These are phyloP conservation scores for Chromobotia macracanthus DNA, from an alignment of 2,797 vertebrate species.

Conservation along the genomic window DNA sequence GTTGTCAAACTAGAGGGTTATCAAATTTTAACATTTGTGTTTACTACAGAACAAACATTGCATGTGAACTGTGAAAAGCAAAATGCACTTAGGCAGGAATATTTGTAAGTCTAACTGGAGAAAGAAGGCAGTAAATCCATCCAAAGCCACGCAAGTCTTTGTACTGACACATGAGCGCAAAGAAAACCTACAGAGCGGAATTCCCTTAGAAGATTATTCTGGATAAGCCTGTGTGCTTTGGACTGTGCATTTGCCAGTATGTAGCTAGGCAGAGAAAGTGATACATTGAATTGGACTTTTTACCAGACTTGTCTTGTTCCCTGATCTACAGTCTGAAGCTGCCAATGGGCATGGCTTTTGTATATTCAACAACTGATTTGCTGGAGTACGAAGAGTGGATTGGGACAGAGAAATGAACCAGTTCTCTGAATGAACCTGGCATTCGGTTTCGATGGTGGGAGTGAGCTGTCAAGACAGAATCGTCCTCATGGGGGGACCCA, in stretches of 20 bases:
- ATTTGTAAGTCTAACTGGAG: slow-evolving; percentile 57
- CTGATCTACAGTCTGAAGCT: slow-evolving; percentile 59
- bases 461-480: slow-evolving; percentile 66
- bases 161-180: slow-evolving; percentile 30
- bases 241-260: slow-evolving; percentile 51
- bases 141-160: slow-evolving; percentile 30
- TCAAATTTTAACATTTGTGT: slow-evolving; percentile 8
- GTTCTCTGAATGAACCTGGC: slow-evolving; percentile 54
- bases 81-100: slow-evolving; percentile 29
- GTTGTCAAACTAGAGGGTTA: background rate
- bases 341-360: slow-evolving; percentile 52
- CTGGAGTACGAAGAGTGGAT: slow-evolving; percentile 43
- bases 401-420: slow-evolving; percentile 31
- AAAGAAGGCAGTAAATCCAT: slow-evolving; percentile 42
- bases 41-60: slow-evolving; percentile 12
- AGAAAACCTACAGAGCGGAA: slow-evolving; percentile 42
- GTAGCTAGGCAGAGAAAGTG: slow-evolving; percentile 40
- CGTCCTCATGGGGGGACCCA: slow-evolving; percentile 55
- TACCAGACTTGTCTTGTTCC: slow-evolving; percentile 51
- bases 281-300: slow-evolving; percentile 52
- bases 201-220: slow-evolving; percentile 56
- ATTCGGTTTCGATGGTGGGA: slow-evolving; percentile 64
- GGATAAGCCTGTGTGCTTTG: slow-evolving; percentile 42
- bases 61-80: slow-evolving; percentile 19
- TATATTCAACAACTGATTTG: slow-evolving; percentile 66